phyloP scores from a whole-genome alignment of 2,797 vertebrate genomes.

The Oryzias sinensis region DNA sequence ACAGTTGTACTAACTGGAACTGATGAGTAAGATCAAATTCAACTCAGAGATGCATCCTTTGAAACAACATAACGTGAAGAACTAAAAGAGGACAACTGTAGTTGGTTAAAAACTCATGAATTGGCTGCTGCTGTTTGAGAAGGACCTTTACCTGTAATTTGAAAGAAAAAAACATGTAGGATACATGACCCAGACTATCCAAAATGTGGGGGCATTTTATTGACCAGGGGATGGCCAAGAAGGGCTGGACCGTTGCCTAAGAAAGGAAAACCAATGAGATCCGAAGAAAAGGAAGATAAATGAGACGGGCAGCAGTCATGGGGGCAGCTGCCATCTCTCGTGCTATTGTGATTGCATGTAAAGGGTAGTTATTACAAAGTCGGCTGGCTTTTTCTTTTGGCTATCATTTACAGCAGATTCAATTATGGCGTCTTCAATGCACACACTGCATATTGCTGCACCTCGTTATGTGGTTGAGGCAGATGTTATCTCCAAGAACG shows the following conservation, averaged over 20 bases:
- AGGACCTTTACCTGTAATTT: no score
- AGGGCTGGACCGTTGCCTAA: background rate
- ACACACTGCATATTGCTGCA: background rate
- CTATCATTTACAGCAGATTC: constrained; percentile 17
- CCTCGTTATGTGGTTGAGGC: constrained; percentile 32
- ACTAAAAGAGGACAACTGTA: no score
- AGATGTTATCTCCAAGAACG: constrained; percentile 36
- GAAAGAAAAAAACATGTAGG: no score
- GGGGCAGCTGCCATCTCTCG: constrained; percentile 7
- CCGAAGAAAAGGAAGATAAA: constrained; percentile 29
- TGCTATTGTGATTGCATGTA: constrained; percentile 8
- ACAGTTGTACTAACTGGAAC: no score
- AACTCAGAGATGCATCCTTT: no score
- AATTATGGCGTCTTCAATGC: constrained; percentile 14
- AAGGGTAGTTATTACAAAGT: constrained; percentile 16
- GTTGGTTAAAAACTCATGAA: no score
- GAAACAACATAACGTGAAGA: no score
- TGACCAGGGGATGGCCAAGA: constrained; percentile 22
- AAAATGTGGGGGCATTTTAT: no score
- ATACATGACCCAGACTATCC: no score
- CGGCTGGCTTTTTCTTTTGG: constrained; percentile 20
- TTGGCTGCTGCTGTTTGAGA: no score
- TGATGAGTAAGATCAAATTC: no score
- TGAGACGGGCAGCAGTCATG: constrained; percentile 3
- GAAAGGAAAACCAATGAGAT: constrained; percentile 17